Evolutionary conservation across 2,888 invertebrate genomes (phyloP), one percentile per base, ranked within the genome.

Genomic region (Epistrophe grossulariae): DNA sequence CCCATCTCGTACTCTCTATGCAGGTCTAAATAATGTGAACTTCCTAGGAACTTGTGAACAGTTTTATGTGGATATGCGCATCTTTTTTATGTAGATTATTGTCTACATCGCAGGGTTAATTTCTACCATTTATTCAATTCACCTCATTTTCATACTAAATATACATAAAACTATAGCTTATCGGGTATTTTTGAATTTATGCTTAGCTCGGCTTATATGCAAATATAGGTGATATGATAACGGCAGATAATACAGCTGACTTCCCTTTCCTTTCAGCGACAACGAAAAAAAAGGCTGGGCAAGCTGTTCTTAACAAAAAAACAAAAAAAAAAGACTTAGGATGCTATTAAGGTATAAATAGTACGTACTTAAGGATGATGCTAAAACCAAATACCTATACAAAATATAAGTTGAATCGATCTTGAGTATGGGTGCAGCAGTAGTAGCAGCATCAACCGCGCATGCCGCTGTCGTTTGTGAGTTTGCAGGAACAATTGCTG

Each of bases 221-320:
- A 87, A 87, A 87, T 87, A 83, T 87, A 76, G 71, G 74, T 76
- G 83, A 87, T 87, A 83, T 87, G 87, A 87, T 87, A 87, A 87
- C 87, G 83, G 79, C 74, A 62, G 77, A 76, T 71, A 80, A 76
- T 76, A 71, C 87, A 78, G 82, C 82, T 79, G 85, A 85, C 85
- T 64, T 71, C 17, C 15, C 45, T 45, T 15, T 60, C 15, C 45
- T 45, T 15, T 60, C 73, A 17, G 17, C 31, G 31, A 48, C 17
- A 17, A 17, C 48, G 48, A 35, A 31, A 60, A 24, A 24, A 24
- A 24, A 24, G 64, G 79, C 77, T 6, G 15, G 28, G 64, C 71
- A 66, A 19, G 72, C 59, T 72, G 74, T 43, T 57, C 55, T 71
- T 64, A 66, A 71, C 71, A 3, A 5, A 24, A 19, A 1, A 52